Evolutionary conservation across 2,888 invertebrate genomes (phyloP).

Genomic region (Mesoligia furuncula): DNA sequence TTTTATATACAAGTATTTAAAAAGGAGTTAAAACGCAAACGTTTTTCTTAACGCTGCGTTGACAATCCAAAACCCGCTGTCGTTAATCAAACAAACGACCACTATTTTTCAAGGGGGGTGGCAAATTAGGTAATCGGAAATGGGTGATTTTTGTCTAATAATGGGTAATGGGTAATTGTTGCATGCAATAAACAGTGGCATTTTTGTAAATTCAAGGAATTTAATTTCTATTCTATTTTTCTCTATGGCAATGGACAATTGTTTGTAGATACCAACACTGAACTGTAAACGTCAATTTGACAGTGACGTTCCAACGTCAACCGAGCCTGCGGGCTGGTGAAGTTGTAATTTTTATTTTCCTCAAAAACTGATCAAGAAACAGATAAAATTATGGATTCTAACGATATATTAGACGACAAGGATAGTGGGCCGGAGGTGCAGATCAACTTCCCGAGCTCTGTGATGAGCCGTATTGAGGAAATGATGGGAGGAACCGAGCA

Average conservation of each 20-base stretch:
- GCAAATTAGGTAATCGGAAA: too few relatives aligned
- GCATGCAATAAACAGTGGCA: too few relatives aligned
- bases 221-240: too few relatives aligned
- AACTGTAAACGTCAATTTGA: conserved; percentile 33
- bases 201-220: too few relatives aligned
- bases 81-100: too few relatives aligned
- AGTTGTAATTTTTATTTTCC: conserved; percentile 44
- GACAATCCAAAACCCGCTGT: neutral
- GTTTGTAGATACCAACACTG: neutral
- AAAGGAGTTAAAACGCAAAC: neutral
- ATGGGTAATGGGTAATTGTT: too few relatives aligned
- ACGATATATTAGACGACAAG: conserved; percentile 83
- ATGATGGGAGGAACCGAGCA: conserved; percentile 98
- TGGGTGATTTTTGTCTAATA: too few relatives aligned
- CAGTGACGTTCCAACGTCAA: conserved; percentile 56
- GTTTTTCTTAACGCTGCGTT: too few relatives aligned
- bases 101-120: too few relatives aligned
- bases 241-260: too few relatives aligned
- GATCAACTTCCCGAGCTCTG: conserved; percentile 94
- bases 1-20: too few relatives aligned
- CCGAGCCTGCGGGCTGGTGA: conserved; percentile 43
- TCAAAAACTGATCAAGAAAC: conserved; percentile 33
- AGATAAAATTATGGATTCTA: conserved; percentile 79
- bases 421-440: conserved; percentile 86
- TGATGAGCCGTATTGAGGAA: conserved; percentile 97